A percentile compares a stretch with the other conserved stretches of the same genome.
Conservation (phyloP, 2,797 vertebrate genomes). For the Podargus strigoides region DNA sequence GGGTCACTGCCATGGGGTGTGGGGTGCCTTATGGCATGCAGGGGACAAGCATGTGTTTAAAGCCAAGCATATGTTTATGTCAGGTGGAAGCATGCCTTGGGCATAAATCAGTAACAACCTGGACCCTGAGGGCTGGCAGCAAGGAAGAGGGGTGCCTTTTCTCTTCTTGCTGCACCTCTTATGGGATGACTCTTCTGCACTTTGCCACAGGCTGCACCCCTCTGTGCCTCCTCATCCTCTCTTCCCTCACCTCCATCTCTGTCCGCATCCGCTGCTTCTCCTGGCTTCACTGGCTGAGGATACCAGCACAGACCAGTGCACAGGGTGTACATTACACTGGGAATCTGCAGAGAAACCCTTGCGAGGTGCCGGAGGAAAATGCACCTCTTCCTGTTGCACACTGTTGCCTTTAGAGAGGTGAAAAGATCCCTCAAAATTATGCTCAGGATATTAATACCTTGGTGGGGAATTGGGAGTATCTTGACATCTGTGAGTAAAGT, state of each 20-base stretch:
- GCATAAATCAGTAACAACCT: rapidly evolving
- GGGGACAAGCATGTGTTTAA: neutral
- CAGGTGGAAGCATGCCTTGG: neutral
- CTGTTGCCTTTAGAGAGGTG: neutral
- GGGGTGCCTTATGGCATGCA: neutral
- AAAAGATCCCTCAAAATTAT: neutral
- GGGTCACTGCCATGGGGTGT: neutral
- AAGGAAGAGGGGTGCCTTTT: neutral
- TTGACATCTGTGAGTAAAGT: too few species aligned
- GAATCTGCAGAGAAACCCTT: neutral
- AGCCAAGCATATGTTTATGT: neutral
- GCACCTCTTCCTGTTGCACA: rapidly evolving
- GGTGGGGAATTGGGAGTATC: neutral
- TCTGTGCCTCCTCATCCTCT: neutral
- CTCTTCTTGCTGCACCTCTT: neutral
- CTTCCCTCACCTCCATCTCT: neutral
- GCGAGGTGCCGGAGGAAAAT: rapidly evolving
- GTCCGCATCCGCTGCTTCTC: neutral
- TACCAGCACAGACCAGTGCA: neutral
- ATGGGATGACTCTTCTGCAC: neutral
- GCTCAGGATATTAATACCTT: neutral
- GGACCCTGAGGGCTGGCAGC: neutral
- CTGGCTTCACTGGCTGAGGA: neutral
- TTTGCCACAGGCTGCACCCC: neutral
- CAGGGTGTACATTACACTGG: neutral